phyloP scores from a whole-genome alignment of 2,113 vertebrate species.

The Leptobrachium leishanense region DNA sequence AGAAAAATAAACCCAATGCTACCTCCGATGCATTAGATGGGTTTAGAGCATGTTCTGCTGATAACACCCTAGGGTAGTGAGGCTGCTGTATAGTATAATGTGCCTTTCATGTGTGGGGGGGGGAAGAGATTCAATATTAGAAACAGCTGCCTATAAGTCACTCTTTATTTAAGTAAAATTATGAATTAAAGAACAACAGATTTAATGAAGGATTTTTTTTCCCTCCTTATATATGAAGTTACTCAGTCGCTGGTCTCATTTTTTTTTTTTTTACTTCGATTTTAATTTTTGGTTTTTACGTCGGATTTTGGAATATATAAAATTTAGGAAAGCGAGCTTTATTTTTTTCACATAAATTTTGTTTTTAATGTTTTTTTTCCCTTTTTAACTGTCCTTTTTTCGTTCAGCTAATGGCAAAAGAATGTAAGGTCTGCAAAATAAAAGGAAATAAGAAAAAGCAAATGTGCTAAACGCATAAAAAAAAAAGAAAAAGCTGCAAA shows the following conservation, averaged over 20 bases:
- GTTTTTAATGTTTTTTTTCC: conserved; percentile 27
- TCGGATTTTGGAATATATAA: conserved; percentile 60
- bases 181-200: conserved; percentile 85
- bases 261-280: conserved; percentile 42
- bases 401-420: conserved; percentile 64
- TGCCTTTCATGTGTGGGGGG: conserved; percentile 77
- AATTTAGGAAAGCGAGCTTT: conserved; percentile 63
- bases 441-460: conserved; percentile 69
- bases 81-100: conserved; percentile 83
- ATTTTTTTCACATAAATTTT: conserved; percentile 51
- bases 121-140: conserved; percentile 79
- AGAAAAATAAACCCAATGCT: conserved; percentile 95
- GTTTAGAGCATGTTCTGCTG: conserved; percentile 88
- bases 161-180: conserved; percentile 92
- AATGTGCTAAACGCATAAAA: conserved; percentile 79
- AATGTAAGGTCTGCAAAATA: conserved; percentile 63
- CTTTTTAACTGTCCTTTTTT: conserved; percentile 51
- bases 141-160: conserved; percentile 86
- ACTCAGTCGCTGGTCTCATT: conserved; percentile 65
- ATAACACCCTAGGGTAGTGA: conserved; percentile 90
- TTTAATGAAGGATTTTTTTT: conserved; percentile 83
- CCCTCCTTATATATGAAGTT: conserved; percentile 61
- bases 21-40: conserved; percentile 92
- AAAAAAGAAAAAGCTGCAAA: conserved; percentile 54
- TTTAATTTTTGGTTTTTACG: conserved; percentile 48